These are phyloP conservation scores for Rhegmatorhina hoffmannsi DNA, from an alignment of 2,113 vertebrate genomes.

Conservation along the genomic window DNA sequence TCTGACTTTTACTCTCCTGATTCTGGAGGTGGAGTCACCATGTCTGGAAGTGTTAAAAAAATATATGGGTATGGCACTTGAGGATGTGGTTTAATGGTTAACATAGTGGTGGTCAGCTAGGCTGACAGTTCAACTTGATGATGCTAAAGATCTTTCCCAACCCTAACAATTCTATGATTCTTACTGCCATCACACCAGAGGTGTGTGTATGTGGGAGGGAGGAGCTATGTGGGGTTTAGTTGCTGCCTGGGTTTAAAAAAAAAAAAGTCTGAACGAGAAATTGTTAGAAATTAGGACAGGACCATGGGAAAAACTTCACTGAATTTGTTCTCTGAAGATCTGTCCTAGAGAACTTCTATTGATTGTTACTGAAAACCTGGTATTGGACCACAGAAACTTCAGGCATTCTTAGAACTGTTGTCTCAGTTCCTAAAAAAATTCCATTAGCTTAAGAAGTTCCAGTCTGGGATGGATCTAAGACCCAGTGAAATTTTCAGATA, in stretches of 20 bases:
- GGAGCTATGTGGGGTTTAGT: background rate
- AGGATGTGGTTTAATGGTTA: background rate
- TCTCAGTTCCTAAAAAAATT: background rate
- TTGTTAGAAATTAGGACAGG: background rate
- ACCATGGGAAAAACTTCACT: background rate
- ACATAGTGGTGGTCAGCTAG: background rate
- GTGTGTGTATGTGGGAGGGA: no score
- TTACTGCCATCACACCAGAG: background rate
- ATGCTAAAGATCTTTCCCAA: background rate
- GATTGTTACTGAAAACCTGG: background rate
- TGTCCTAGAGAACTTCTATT: background rate
- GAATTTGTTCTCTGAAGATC: background rate
- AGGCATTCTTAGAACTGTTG: background rate
- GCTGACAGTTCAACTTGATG: accelerated
- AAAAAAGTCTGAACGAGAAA: background rate
- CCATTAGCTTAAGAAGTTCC: background rate
- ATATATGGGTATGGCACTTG: no score
- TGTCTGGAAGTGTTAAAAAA: background rate
- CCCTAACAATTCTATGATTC: accelerated
- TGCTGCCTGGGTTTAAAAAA: background rate
- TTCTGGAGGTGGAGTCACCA: background rate
- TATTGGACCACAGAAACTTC: background rate
- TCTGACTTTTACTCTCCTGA: background rate
- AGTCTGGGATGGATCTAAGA: background rate
- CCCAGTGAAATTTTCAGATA: background rate